Percentiles rank a stretch among this genome's conserved stretches.
Conservation (phyloP, 2,797 vertebrate genomes). For the Carcharodon carcharias region DNA sequence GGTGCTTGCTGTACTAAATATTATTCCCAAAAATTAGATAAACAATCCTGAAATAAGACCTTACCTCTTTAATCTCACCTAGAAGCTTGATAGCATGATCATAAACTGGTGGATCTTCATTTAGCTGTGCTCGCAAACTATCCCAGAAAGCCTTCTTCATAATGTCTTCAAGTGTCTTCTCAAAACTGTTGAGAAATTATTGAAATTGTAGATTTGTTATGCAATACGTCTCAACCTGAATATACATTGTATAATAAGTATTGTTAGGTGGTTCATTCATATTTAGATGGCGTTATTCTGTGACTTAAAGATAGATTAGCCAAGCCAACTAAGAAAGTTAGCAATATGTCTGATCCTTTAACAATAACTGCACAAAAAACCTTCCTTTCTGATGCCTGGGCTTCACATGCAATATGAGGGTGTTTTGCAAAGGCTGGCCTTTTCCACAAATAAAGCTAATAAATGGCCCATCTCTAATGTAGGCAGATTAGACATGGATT, state of each 20-base stretch:
- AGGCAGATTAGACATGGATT: not conserved
- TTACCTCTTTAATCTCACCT: conserved; percentile 92
- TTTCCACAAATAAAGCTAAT: not conserved
- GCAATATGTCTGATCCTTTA: not conserved
- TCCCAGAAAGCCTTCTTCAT: conserved; percentile 97
- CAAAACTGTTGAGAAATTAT: conserved; percentile 62
- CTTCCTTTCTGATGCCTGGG: not conserved
- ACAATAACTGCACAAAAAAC: not conserved
- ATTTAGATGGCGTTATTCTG: not conserved
- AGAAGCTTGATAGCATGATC: conserved; percentile 81
- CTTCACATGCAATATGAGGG: not conserved
- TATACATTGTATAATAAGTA: too few relatives aligned
- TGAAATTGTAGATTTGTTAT: not conserved
- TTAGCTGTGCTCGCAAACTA: conserved; percentile 77
- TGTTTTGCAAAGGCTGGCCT: not conserved
- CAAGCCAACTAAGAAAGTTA: not conserved
- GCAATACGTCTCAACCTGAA: not conserved
- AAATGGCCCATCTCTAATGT: not conserved
- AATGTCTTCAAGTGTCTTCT: conserved; percentile 83
- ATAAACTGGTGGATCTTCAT: conserved; percentile 78
- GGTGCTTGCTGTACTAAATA: not conserved
- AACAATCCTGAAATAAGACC: conserved; percentile 28
- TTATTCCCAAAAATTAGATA: not conserved
- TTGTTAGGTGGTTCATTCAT: not conserved
- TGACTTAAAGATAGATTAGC: not conserved